phyloP scores from a whole-genome alignment of 2,113 vertebrate species.

The Burhinus oedicnemus region DNA sequence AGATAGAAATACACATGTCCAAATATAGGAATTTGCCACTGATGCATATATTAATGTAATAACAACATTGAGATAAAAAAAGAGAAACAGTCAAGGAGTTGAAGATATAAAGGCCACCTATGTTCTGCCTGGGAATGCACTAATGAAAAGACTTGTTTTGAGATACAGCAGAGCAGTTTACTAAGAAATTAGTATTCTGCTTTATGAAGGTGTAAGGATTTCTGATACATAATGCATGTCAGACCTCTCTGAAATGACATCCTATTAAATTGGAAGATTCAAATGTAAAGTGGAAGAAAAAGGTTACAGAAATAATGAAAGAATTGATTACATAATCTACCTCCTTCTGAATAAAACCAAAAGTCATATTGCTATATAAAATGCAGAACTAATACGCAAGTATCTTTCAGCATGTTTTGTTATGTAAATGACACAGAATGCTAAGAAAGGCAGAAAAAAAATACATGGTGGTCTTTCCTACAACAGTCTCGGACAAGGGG shows the following conservation, averaged over 20 bases:
- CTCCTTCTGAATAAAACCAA: slow-evolving; percentile 47
- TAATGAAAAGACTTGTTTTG: not conserved
- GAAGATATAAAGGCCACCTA: not conserved
- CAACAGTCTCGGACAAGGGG: not conserved
- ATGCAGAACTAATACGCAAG: not conserved
- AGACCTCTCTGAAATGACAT: slow-evolving; percentile 39
- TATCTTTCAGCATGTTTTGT: not conserved
- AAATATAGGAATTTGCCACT: not conserved
- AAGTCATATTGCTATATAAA: slow-evolving; percentile 31
- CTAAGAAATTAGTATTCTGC: slow-evolving; percentile 54
- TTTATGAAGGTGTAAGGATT: slow-evolving; percentile 31
- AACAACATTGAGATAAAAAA: not conserved
- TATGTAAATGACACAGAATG: slow-evolving; percentile 14
- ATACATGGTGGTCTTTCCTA: not conserved
- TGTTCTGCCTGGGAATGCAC: not conserved
- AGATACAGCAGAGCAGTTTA: slow-evolving; percentile 24
- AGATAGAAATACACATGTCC: not conserved
- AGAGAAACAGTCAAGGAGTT: not conserved
- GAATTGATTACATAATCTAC: slow-evolving; percentile 60
- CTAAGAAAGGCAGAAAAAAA: not conserved
- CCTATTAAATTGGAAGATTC: slow-evolving; percentile 46
- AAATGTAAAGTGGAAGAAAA: slow-evolving; percentile 58
- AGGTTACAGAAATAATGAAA: slow-evolving; percentile 62
- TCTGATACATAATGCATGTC: slow-evolving; percentile 58
- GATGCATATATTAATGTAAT: not conserved